phyloP scores from a whole-genome alignment of 2,797 vertebrate genomes.

The Sebastes cheni region DNA sequence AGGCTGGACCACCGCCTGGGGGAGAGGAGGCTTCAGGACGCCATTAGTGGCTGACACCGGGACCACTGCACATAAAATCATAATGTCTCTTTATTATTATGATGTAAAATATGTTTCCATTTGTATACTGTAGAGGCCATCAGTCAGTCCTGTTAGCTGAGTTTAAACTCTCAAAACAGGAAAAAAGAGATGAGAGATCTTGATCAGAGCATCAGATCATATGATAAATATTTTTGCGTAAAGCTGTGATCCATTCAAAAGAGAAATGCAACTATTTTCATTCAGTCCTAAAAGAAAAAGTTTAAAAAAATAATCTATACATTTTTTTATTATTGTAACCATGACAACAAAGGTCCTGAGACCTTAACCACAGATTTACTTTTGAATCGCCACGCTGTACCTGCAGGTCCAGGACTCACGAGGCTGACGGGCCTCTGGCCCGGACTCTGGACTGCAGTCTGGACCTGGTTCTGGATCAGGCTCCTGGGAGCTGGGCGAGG shows the following conservation, averaged over 20 bases:
- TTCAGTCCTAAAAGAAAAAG: too few species aligned
- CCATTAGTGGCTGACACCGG: constrained; percentile 51
- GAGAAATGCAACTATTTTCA: too few species aligned
- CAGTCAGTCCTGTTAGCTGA: too few species aligned
- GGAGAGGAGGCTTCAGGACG: constrained; percentile 53
- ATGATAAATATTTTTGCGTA: too few species aligned
- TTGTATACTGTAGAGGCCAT: too few species aligned
- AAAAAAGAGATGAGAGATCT: too few species aligned
- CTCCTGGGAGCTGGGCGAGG: constrained; percentile 58
- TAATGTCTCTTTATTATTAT: background rate
- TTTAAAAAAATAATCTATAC: too few species aligned
- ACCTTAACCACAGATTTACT: background rate
- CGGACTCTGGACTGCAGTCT: background rate
- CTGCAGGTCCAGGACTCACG: constrained; percentile 67
- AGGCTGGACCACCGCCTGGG: constrained; percentile 55
- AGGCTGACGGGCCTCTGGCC: constrained; percentile 68
- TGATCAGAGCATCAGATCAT: too few species aligned
- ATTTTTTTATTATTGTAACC: background rate
- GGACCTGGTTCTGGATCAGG: constrained; percentile 22
- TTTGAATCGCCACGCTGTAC: constrained; percentile 19
- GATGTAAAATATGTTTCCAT: background rate
- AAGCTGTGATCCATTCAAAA: too few species aligned
- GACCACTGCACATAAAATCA: constrained; percentile 13
- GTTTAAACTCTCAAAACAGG: too few species aligned
- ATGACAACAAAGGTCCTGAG: background rate